A percentile compares a stretch with the other conserved stretches of the same genome.
phyloP scores from a whole-genome alignment of 2,888 invertebrate genomes.

The Ectemnius continuus region DNA sequence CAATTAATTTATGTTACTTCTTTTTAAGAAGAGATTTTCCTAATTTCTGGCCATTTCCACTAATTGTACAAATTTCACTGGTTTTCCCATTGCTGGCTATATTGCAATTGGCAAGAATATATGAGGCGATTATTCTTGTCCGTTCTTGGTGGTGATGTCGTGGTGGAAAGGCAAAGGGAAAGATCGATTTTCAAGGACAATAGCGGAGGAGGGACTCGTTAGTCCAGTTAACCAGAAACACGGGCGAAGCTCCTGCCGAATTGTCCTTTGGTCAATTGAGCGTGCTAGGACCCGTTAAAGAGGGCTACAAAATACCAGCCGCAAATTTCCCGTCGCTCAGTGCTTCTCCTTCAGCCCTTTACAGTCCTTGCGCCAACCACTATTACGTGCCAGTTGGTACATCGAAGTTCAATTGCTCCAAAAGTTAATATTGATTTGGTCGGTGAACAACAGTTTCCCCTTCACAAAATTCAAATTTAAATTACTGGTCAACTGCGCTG shows the following conservation, averaged over 20 bases:
- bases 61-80: too few relatives aligned
- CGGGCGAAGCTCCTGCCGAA: background rate
- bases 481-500: background rate
- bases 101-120: too few relatives aligned
- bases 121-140: too few relatives aligned
- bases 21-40: too few relatives aligned
- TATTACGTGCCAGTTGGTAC: conserved; percentile 7
- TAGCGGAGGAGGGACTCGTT: background rate
- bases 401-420: conserved; percentile 9
- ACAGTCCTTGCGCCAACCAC: background rate
- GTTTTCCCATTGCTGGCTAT: too few relatives aligned
- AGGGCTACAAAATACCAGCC: conserved; percentile 9
- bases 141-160: too few relatives aligned
- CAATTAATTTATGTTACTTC: too few relatives aligned
- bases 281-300: background rate
- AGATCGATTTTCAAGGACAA: background rate
- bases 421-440: conserved; percentile 27
- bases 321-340: background rate
- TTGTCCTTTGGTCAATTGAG: conserved; percentile 12
- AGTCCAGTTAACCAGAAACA: background rate
- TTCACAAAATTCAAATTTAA: too few relatives aligned
- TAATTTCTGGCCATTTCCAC: too few relatives aligned
- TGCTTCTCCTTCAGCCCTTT: background rate
- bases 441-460: too few relatives aligned
- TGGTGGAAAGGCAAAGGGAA: too few relatives aligned